Evolutionary conservation across 2,797 vertebrate species (phyloP), one percentile per base, ranked within the genome.

Genomic region (Scolopax bukidnonensis): DNA sequence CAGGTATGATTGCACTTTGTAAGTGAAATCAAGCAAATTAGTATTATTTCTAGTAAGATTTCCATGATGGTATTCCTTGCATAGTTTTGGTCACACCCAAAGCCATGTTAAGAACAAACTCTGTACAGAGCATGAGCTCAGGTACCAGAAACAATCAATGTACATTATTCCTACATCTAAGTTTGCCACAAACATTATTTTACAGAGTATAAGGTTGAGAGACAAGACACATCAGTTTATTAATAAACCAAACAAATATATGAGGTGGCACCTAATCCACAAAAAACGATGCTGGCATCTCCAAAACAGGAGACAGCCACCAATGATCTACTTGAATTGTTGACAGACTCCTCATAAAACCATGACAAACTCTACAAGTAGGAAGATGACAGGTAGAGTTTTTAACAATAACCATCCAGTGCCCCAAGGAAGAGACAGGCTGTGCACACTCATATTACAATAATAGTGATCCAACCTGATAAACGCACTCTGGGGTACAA

Each of bases 391-490:
- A 75, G 7, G 9, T 21, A 17, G 1, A n/a, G 23, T n/a, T 86
- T 71, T 48, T 33, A 88, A 47, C 1, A 2, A 1, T 7, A 61
- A n/a, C 57, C 36, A 19, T 4, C 0, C 1, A n/a, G 36, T 1
- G 4, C 2, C 41, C 18, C 0, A 0, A 57, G 47, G 53, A 70
- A 78, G 20, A 15, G 12, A 70, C 16, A 4, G 23, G 33, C 27
- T 84, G 24, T 60, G 45, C 33, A 67, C 33, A 10, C 28, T 56
- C 19, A 12, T 8, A 5, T 24, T 38, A 69, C 14, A 41, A 1
- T 4, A 10, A 45, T 3, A 92, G 71, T 0, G 7, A 73, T 47
- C 15, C 30, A 57, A 54, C 54, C 67, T 65, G 45, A 64, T 25
- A 74, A 59, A 48, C 36, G 61, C 12, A n/a, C 9, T 8, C 65